Evolutionary conservation across 1,140 invertebrate genomes (phyloP), one percentile per base, ranked within the genome.

Genomic region (Trachelipus rathkii): DNA sequence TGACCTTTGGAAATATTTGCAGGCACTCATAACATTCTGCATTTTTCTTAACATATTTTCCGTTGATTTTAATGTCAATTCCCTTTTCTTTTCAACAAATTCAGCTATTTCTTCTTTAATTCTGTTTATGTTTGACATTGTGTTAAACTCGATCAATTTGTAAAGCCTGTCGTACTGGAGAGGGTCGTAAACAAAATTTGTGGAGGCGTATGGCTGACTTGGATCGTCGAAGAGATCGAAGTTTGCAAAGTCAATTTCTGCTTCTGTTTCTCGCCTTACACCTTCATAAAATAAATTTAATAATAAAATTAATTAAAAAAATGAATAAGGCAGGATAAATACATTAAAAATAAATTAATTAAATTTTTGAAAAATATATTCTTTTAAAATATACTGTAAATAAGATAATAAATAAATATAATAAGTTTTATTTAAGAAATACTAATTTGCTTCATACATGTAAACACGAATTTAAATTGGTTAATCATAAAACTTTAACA

Each of bases 121-220:
- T 0, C 82, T 83, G 33, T 86, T 83, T 21, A 86, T 71, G 75
- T 85, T 83, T 23, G 84, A 77, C 10, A 84, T 75, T 0, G 86
- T 86, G 82, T 87, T 87, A 80, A 86, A 87, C 82, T 87, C 86
- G 46, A 84, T 86, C 44, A 87, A 81, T 76, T 86, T 79, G 21
- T 83, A 82, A 44, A 87, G 77, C 10, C 85, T 82, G 73, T 86
- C 83, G 81, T 87, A 87, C 60, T 85, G 83, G 15, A 82, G 68
- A 67, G 84, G 80, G 7, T 83, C 82, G 81, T 87, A 87, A 21
- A 84, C 84, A 77, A 87, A 87, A 80, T 87, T 87, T 77, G 85
- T 87, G 45, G 86, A 86, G 7, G 86, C 86, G 81, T 85, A 87
- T 10, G 85, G 82, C 10, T 84, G 83, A 15, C 82, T 77, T 10